Evolutionary conservation across 2,888 invertebrate genomes (phyloP).

Genomic region (Glyphotaelius pellucidus): DNA sequence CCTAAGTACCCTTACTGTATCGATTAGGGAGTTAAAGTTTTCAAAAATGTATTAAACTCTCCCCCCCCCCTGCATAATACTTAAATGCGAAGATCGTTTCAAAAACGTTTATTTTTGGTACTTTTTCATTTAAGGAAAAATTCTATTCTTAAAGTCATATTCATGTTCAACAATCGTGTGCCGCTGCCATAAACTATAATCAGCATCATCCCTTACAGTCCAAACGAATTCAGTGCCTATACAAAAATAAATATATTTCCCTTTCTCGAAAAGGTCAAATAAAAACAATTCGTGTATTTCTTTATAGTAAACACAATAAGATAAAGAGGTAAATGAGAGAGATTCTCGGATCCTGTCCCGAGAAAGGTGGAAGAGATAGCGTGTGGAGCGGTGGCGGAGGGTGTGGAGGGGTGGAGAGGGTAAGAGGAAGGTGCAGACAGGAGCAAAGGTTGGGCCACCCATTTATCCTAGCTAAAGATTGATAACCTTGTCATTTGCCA

Average conservation of each 20-base stretch:
- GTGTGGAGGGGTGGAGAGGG: neutral
- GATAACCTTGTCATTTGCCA: conserved; percentile 46
- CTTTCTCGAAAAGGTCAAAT: neutral
- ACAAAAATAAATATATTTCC: conserved; percentile 20
- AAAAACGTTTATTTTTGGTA: neutral
- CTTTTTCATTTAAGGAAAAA: neutral
- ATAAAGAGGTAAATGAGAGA: neutral
- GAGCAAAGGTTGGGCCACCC: conserved; percentile 29
- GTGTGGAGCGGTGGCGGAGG: neutral
- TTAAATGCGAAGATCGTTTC: no score
- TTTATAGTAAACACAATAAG: conserved; percentile 12
- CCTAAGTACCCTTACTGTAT: neutral
- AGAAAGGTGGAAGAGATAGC: conserved; percentile 2
- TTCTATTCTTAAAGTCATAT: neutral
- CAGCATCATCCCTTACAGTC: neutral
- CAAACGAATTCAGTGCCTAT: neutral
- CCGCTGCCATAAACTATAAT: no score
- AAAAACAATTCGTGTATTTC: neutral
- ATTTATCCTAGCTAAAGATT: conserved; percentile 44
- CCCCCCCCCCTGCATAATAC: no score
- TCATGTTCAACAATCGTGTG: neutral
- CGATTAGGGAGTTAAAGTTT: no score
- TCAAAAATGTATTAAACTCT: no score
- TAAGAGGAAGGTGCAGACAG: conserved; percentile 17
- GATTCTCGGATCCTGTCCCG: neutral